Percentiles rank a stretch among this genome's conserved stretches.
phyloP scores from a whole-genome alignment of 2,888 invertebrate species.

The Fragum whitleyi region DNA sequence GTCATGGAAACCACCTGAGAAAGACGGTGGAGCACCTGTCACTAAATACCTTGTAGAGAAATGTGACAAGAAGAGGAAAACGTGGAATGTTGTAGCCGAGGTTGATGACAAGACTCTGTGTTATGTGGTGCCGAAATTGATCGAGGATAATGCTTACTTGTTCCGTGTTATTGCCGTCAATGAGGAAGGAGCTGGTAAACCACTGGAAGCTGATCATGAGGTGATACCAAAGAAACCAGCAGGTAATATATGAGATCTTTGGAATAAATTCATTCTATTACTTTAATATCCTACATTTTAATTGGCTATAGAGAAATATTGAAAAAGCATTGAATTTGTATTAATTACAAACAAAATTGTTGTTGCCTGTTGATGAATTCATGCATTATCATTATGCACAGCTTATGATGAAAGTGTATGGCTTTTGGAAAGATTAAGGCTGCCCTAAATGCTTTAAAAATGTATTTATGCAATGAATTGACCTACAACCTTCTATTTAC shows the following conservation, averaged over 20 bases:
- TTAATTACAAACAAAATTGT: not conserved
- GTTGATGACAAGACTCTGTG: slow-evolving; percentile 69
- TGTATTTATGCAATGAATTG: no score
- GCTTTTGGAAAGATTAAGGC: no score
- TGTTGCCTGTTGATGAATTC: not conserved
- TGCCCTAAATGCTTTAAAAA: no score
- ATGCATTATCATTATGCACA: no score
- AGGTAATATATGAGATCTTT: slow-evolving; percentile 46
- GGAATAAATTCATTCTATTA: not conserved
- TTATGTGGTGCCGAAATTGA: slow-evolving; percentile 75
- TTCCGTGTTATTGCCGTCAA: slow-evolving; percentile 84
- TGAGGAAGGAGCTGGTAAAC: slow-evolving; percentile 85
- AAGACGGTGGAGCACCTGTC: slow-evolving; percentile 83
- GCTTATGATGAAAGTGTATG: no score
- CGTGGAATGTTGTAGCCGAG: slow-evolving; percentile 72
- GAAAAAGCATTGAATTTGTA: no score
- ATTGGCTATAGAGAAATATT: not conserved
- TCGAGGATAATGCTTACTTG: slow-evolving; percentile 82
- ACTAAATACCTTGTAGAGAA: slow-evolving; percentile 83
- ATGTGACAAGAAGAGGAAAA: slow-evolving; percentile 72
- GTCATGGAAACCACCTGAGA: slow-evolving; percentile 81
- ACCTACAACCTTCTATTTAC: no score
- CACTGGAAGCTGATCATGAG: slow-evolving; percentile 73
- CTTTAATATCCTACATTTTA: not conserved
- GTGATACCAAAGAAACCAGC: slow-evolving; percentile 73